phyloP scores from a whole-genome alignment of 2,797 vertebrate species.

The Acipenser oxyrinchus region DNA sequence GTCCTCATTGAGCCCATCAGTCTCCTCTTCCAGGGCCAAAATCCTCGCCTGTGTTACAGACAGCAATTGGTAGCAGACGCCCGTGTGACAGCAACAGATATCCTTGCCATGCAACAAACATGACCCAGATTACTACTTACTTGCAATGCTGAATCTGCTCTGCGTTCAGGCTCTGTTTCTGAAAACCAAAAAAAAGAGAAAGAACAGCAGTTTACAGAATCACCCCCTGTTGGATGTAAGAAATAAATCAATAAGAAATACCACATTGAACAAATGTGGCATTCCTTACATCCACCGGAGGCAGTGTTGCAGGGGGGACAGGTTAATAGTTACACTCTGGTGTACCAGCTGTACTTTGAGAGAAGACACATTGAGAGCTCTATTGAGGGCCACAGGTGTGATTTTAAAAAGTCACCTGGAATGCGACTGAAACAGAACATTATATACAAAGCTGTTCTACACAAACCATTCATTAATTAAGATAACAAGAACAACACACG shows the following conservation, averaged over 20 bases:
- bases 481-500: too few species aligned
- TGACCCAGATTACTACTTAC: slow-evolving; percentile 5
- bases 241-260: too few species aligned
- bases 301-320: neutral
- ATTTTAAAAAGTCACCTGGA: too few species aligned
- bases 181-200: slow-evolving; percentile 3
- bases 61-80: neutral
- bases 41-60: slow-evolving; percentile 24
- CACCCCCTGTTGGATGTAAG: slow-evolving; percentile 19
- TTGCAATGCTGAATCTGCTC: slow-evolving; percentile 11
- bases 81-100: neutral
- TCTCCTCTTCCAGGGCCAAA: slow-evolving; percentile 49
- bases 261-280: neutral
- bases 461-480: too few species aligned
- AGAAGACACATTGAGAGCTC: neutral
- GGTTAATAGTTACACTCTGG: too few species aligned
- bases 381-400: too few species aligned
- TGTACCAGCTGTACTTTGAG: too few species aligned
- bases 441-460: too few species aligned
- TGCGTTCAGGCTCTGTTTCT: slow-evolving; percentile 15
- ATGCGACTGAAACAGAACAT: too few species aligned
- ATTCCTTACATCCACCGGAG: neutral
- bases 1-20: slow-evolving; percentile 63
- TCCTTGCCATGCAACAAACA: neutral
- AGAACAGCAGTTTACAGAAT: neutral